phyloP scores from a whole-genome alignment of 2,797 vertebrate genomes.

The Anguilla pacifica region DNA sequence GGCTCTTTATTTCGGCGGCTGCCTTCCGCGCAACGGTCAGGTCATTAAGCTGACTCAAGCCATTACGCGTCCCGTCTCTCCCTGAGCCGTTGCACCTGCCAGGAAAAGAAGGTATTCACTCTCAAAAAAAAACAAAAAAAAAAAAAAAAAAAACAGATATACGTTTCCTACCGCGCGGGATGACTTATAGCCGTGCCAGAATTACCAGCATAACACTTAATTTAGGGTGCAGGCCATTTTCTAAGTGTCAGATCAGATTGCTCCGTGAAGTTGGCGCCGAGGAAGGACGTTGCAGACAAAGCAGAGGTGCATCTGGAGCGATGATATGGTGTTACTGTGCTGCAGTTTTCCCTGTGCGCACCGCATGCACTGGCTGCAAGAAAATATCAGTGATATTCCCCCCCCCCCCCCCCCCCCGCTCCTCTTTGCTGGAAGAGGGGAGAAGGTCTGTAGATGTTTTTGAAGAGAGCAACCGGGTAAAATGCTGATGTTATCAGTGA shows the following conservation, averaged over 20 bases:
- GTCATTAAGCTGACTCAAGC: conserved; percentile 55
- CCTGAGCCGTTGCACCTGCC: conserved; percentile 47
- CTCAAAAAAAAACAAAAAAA: neutral
- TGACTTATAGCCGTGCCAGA: conserved; percentile 4
- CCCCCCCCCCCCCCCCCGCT: neutral
- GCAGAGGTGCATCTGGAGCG: neutral
- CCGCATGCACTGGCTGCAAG: neutral
- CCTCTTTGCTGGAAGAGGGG: neutral
- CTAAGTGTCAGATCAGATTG: conserved; percentile 15
- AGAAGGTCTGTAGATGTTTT: neutral
- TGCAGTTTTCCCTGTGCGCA: neutral
- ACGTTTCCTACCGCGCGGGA: neutral
- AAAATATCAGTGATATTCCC: neutral
- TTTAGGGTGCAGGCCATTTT: conserved; percentile 14
- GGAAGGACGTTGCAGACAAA: conserved; percentile 12
- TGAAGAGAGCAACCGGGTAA: neutral
- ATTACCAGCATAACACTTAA: conserved; percentile 12
- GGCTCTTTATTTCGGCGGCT: neutral
- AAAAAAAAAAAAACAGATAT: neutral
- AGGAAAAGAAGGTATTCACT: conserved; percentile 19
- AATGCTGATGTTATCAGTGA: neutral
- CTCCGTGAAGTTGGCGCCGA: too few species aligned
- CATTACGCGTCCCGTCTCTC: conserved; percentile 43
- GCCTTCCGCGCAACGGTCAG: conserved; percentile 48
- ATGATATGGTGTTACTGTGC: neutral